phyloP scores from a whole-genome alignment of 2,797 vertebrate species.

The Phalloptychus januarius region DNA sequence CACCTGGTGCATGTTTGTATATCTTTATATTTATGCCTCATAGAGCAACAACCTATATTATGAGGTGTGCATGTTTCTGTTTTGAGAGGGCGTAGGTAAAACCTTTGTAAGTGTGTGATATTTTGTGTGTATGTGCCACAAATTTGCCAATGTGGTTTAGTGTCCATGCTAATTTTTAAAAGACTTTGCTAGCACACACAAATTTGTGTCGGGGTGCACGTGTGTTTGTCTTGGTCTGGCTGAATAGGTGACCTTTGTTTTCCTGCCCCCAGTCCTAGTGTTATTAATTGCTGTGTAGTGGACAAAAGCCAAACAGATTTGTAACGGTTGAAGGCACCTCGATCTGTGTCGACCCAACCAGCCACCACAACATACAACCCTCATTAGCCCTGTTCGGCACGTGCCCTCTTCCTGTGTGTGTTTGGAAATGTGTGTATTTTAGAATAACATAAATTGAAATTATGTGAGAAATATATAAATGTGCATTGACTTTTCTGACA shows the following conservation, averaged over 20 bases:
- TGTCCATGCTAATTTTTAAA: constrained; percentile 20
- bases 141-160: constrained; percentile 10
- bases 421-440: constrained; percentile 29
- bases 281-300: constrained; percentile 99
- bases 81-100: constrained; percentile 10
- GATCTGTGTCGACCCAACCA: constrained; percentile 95
- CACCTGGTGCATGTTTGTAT: constrained; percentile 28
- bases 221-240: constrained; percentile 78
- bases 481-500: constrained; percentile 11
- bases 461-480: constrained; percentile 2
- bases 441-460: background rate
- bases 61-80: constrained; percentile 12
- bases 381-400: constrained; percentile 94
- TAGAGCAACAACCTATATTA: constrained; percentile 3
- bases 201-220: constrained; percentile 47
- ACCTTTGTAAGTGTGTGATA: constrained; percentile 12
- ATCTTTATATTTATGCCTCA: constrained; percentile 19
- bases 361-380: constrained; percentile 95
- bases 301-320: constrained; percentile 99
- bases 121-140: constrained; percentile 3
- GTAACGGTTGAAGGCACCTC: constrained; percentile 98
- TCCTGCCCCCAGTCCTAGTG: constrained; percentile 88
- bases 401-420: constrained; percentile 66
- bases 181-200: constrained; percentile 3
- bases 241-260: constrained; percentile 87